Percentiles rank a stretch among this genome's conserved stretches.
These are phyloP conservation scores for Leptinotarsa defecta DNA, from an alignment of 1,140 invertebrate species.

Conservation along the genomic window DNA sequence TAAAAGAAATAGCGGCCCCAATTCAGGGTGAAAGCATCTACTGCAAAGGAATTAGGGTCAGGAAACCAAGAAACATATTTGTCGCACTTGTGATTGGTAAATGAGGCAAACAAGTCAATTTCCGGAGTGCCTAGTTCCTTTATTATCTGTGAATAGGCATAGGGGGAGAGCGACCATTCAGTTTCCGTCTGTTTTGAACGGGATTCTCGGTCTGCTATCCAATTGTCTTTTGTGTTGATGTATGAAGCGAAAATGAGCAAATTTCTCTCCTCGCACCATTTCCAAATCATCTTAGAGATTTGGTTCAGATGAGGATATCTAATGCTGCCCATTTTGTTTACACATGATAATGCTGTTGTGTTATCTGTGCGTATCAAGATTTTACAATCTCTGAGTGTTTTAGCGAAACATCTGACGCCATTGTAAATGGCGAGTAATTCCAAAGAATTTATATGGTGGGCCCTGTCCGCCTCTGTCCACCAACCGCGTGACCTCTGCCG, in stretches of 20 bases:
- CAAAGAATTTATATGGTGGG: conserved; percentile 29
- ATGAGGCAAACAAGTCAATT: conserved; percentile 45
- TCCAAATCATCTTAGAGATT: conserved; percentile 41
- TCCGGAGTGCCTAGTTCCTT: conserved; percentile 29
- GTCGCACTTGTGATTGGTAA: conserved; percentile 42
- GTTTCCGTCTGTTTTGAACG: conserved; percentile 29
- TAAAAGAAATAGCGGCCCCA: conserved; percentile 44
- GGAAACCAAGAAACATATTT: conserved; percentile 43
- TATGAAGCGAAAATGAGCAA: conserved; percentile 42
- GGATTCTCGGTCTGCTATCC: conserved; percentile 41
- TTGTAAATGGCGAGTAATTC: conserved; percentile 25
- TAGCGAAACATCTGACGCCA: conserved; percentile 31
- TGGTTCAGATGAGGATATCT: conserved; percentile 35
- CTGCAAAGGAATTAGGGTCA: conserved; percentile 36
- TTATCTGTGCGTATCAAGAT: conserved; percentile 28
- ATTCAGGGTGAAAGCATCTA: conserved; percentile 45
- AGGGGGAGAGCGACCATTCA: conserved; percentile 34
- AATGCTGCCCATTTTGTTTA: conserved; percentile 42
- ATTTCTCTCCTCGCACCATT: conserved; percentile 46
- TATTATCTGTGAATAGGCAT: conserved; percentile 19
- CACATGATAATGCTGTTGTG: conserved; percentile 21
- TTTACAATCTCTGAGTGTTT: background rate
- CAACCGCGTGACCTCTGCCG: conserved; percentile 34
- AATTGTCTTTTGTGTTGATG: conserved; percentile 33
- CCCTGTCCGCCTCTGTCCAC: conserved; percentile 35